These are phyloP conservation scores for Lemur catta DNA, from an alignment of 2,797 vertebrate species.

Conservation along the genomic window DNA sequence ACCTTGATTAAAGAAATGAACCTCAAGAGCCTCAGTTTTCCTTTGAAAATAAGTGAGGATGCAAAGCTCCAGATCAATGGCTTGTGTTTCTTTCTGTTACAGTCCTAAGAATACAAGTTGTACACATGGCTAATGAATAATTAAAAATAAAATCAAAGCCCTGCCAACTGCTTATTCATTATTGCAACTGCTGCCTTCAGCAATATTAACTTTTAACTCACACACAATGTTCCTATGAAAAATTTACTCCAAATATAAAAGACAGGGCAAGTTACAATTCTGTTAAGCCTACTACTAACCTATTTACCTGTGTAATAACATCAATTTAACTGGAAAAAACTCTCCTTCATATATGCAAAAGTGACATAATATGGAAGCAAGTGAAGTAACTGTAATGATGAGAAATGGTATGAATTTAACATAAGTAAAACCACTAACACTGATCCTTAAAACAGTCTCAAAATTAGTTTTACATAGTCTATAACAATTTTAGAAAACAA, in stretches of 20 bases:
- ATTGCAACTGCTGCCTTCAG: not conserved
- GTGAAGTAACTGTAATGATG: slow-evolving; percentile 11
- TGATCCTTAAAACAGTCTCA: not conserved
- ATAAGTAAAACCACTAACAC: not conserved
- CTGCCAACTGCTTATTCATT: not conserved
- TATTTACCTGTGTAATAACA: not conserved
- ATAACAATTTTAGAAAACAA: not conserved
- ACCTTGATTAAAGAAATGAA: not conserved
- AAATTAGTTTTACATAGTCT: slow-evolving; percentile 17
- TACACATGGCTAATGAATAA: not conserved
- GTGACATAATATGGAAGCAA: not conserved
- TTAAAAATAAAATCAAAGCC: slow-evolving; percentile 25
- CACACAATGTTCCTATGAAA: slow-evolving; percentile 3
- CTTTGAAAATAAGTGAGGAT: not conserved
- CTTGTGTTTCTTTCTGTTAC: not conserved
- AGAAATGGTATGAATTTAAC: slow-evolving; percentile 27
- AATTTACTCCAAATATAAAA: slow-evolving; percentile 41
- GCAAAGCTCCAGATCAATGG: not conserved
- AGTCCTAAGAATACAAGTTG: not conserved
- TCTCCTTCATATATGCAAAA: slow-evolving; percentile 19
- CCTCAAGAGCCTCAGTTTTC: not conserved
- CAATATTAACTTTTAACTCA: slow-evolving; percentile 30
- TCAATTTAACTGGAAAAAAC: not conserved
- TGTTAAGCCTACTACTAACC: not conserved
- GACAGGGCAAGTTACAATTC: not conserved